Evolutionary conservation across 2,797 vertebrate species (phyloP), one percentile per base, ranked within the genome.

Genomic region (Sebastes hubbsi): DNA sequence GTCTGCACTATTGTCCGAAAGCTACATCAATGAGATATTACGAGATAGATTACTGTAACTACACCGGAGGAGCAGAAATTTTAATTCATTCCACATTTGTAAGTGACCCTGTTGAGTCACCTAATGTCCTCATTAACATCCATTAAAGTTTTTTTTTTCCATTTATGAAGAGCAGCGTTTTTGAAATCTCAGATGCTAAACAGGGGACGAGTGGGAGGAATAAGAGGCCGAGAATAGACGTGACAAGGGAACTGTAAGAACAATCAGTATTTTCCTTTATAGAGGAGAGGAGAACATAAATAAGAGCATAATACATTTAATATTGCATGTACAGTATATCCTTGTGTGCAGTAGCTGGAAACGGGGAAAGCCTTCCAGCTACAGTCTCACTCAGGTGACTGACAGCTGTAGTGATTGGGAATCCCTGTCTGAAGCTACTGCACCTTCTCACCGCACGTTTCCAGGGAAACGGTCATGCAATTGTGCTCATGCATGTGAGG

Each of bases 51-150:
- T 55, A 24, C 3, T 22, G 6, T 27, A 30, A 63, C 56, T 55
- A 30, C 3, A 34, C 22, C 62, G 8, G 22, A 42, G 1, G 2
- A 65, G 27, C 18, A 30, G 58, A 79, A 5, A n/a, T 36, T 49
- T 68, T 2, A 42, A 27, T 82, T n/a, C 34, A 70, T 64, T 77
- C 59, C 13, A 10, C 18, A 27, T 74, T 74, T 77, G 29, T 30
- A 52, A 71, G 75, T 81, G 72, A 32, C 68, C 38, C 38, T 52
- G 73, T 58, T 77, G 66, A 81, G 73, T 67, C 70, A 20, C 24
- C 14, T 66, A 60, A 55, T 68, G 27, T 49, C 13, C 54, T 87
- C 56, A 85, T 87, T 86, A 77, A 70, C 75, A 81, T 77, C 71
- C n/a, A 68, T 64, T 80, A 24, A 64, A 22, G n/a, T 11, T 61